A percentile compares a stretch with the other conserved stretches of the same genome.
phyloP scores from a whole-genome alignment of 2,113 vertebrate genomes.

The Chascanopsetta lugubris region DNA sequence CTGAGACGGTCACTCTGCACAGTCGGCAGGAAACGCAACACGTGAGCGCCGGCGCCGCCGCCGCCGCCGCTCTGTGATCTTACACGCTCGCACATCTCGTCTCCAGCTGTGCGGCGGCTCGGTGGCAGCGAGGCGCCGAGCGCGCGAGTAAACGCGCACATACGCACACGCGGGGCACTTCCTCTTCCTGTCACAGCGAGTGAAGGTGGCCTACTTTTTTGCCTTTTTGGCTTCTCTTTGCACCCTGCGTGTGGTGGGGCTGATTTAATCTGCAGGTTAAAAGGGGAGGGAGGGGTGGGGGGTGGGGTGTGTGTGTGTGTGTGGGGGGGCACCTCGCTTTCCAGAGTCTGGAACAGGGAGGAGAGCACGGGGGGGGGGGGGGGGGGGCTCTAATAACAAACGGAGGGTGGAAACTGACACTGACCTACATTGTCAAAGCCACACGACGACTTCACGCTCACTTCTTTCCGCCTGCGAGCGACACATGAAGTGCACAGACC shows the following conservation, averaged over 20 bases:
- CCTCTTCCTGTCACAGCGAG: constrained; percentile 75
- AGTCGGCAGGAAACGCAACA: constrained; percentile 46
- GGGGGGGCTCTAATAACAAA: constrained; percentile 40
- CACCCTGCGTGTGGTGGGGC: constrained; percentile 43
- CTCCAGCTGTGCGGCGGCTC: constrained; percentile 65
- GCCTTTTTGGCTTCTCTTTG: constrained; percentile 46
- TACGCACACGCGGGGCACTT: constrained; percentile 67
- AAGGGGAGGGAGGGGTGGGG: constrained; percentile 5
- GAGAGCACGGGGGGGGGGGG: constrained; percentile 51
- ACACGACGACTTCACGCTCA: constrained; percentile 37
- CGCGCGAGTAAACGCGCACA: constrained; percentile 64
- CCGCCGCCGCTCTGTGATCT: constrained; percentile 55
- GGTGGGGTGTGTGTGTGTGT: too few relatives aligned
- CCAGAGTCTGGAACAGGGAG: constrained; percentile 47
- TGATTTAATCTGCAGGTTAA: constrained; percentile 75
- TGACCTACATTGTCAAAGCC: constrained; percentile 70
- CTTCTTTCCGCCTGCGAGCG: constrained; percentile 13
- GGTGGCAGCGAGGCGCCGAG: constrained; percentile 32
- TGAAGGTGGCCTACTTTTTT: constrained; percentile 79
- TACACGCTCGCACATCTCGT: constrained; percentile 30
- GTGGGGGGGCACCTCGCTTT: constrained; percentile 39
- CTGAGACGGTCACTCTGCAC: constrained; percentile 58
- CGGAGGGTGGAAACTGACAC: constrained; percentile 38
- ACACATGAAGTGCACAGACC: constrained; percentile 1
- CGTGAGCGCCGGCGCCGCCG: constrained; percentile 28